A percentile compares a stretch with the other conserved stretches of the same genome.
Conservation (phyloP, 2,888 invertebrate genomes). For the Coelinius sp. region DNA sequence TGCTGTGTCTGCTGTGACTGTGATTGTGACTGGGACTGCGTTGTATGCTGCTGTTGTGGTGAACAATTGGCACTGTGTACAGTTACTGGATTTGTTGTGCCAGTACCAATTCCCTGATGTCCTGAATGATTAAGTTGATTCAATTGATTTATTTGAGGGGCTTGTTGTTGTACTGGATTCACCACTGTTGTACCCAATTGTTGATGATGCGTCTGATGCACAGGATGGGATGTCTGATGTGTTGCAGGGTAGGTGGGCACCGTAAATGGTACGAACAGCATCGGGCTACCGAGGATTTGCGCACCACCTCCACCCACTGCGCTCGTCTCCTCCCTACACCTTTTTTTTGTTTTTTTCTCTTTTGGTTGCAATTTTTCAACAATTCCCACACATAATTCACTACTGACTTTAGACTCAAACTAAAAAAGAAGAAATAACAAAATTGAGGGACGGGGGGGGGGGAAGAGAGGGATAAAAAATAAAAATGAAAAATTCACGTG, state of each 20-base stretch:
- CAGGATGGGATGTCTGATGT: slow-evolving; percentile 66
- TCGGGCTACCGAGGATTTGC: slow-evolving; percentile 71
- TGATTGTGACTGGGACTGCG: slow-evolving; percentile 42
- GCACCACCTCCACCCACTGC: slow-evolving; percentile 70
- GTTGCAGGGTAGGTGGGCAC: slow-evolving; percentile 69
- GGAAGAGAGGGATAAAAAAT: background rate
- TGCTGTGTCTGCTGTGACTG: slow-evolving; percentile 42
- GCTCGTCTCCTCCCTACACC: slow-evolving; percentile 71
- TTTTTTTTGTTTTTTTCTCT: slow-evolving; percentile 48
- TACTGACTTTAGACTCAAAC: slow-evolving; percentile 8
- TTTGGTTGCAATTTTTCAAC: slow-evolving; percentile 20
- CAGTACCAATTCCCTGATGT: slow-evolving; percentile 61
- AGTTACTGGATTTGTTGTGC: slow-evolving; percentile 60
- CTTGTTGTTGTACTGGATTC: slow-evolving; percentile 59
- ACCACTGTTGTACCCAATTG: slow-evolving; percentile 55
- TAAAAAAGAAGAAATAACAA: background rate
- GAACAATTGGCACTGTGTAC: slow-evolving; percentile 69
- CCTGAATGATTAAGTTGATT: slow-evolving; percentile 41
- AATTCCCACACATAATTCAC: slow-evolving; percentile 15
- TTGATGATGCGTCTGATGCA: slow-evolving; percentile 65
- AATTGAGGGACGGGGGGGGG: no score
- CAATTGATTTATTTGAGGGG: slow-evolving; percentile 60
- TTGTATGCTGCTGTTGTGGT: slow-evolving; percentile 65
- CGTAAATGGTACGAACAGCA: slow-evolving; percentile 71
- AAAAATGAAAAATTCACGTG: no score